These are phyloP conservation scores for Luscinia luscinia DNA, from an alignment of 2,797 vertebrate genomes.

Conservation along the genomic window DNA sequence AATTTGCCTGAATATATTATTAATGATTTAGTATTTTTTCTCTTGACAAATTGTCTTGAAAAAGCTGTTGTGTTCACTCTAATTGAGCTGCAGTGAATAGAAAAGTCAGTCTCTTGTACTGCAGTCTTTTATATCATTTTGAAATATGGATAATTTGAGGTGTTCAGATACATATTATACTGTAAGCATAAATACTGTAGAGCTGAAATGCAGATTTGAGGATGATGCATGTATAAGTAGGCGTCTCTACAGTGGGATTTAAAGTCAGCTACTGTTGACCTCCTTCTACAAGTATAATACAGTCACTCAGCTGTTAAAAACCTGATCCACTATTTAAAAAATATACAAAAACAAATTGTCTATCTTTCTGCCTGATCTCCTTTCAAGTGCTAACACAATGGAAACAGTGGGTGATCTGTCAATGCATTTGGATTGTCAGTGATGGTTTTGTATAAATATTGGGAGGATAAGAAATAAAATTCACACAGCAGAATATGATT, in stretches of 20 bases:
- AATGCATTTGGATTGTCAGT: conserved; percentile 84
- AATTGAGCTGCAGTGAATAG: conserved; percentile 55
- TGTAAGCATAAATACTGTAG: conserved; percentile 25
- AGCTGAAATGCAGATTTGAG: conserved; percentile 70
- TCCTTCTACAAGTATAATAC: conserved; percentile 78
- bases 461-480: conserved; percentile 85
- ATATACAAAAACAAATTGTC: conserved; percentile 84
- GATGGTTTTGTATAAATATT: conserved; percentile 86
- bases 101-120: conserved; percentile 44
- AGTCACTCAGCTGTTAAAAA: conserved; percentile 81
- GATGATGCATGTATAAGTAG: conserved; percentile 61
- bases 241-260: conserved; percentile 58
- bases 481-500: conserved; percentile 83
- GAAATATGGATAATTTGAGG: conserved; percentile 40
- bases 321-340: conserved; percentile 81
- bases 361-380: conserved; percentile 85
- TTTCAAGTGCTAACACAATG: conserved; percentile 82
- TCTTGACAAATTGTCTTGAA: conserved; percentile 45
- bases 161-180: conserved; percentile 56
- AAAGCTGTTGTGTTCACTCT: conserved; percentile 33
- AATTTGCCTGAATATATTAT: background rate
- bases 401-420: conserved; percentile 85
- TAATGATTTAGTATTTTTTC: conserved; percentile 31
- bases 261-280: conserved; percentile 70
- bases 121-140: conserved; percentile 60